Evolutionary conservation across 2,797 vertebrate species (phyloP).

Genomic region (Hemitrygon akajei): DNA sequence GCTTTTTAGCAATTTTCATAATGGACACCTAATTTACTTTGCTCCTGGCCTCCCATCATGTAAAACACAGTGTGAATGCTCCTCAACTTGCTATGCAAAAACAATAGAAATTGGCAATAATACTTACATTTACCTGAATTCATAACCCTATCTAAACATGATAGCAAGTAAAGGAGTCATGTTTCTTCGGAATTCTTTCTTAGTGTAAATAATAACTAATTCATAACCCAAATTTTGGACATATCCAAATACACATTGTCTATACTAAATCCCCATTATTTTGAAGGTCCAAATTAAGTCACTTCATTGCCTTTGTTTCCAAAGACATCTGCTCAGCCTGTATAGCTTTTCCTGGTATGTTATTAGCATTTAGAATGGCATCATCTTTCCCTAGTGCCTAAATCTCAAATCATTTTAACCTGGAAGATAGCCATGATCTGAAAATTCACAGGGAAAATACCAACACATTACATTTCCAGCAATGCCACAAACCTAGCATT

Average conservation of each 20-base stretch:
- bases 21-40: not conserved
- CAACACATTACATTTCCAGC: not conserved
- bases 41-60: not conserved
- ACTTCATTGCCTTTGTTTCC: not conserved
- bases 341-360: not conserved
- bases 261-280: not conserved
- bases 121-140: not conserved
- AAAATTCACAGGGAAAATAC: not conserved
- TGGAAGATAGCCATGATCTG: no score
- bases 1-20: not conserved
- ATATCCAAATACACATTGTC: not conserved
- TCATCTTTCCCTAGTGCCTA: not conserved
- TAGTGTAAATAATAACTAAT: not conserved
- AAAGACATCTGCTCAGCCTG: not conserved
- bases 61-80: not conserved
- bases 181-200: not conserved
- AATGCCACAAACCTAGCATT: slow-evolving; percentile 70
- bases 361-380: not conserved
- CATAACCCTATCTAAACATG: not conserved
- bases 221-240: not conserved
- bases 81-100: not conserved
- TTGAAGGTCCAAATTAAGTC: not conserved
- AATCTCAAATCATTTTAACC: not conserved
- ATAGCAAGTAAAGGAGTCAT: not conserved
- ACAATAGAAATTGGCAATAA: not conserved